These are phyloP conservation scores for Halcyon badia DNA, from an alignment of 2,797 vertebrate genomes.

Conservation along the genomic window DNA sequence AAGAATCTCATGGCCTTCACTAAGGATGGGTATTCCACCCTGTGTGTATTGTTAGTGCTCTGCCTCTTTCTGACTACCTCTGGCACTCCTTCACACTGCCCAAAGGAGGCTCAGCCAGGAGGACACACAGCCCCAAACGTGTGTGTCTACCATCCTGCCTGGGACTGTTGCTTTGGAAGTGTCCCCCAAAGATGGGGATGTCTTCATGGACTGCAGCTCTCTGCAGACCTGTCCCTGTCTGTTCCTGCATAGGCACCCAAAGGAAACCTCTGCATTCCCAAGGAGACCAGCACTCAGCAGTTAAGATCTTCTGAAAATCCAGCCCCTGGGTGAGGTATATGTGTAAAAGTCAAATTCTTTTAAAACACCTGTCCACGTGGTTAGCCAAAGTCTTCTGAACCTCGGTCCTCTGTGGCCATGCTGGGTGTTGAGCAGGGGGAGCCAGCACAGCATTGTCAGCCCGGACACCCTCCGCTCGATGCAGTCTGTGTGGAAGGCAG, in stretches of 20 bases:
- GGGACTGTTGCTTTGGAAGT: not conserved
- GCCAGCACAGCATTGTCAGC: not conserved
- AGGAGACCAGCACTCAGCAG: not conserved
- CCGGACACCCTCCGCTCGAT: fast-evolving
- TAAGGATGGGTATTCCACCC: not conserved
- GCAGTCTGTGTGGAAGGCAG: not conserved
- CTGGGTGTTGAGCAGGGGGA: not conserved
- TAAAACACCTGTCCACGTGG: fast-evolving
- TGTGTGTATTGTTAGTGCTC: not conserved
- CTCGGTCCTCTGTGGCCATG: fast-evolving
- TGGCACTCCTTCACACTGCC: not conserved
- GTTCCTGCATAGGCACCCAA: not conserved
- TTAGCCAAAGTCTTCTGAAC: not conserved
- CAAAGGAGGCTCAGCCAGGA: not conserved
- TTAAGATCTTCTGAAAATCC: not conserved
- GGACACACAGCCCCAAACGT: fast-evolving
- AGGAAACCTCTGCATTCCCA: not conserved
- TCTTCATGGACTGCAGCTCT: not conserved
- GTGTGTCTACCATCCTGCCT: fast-evolving
- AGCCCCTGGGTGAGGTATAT: not conserved
- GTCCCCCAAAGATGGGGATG: not conserved
- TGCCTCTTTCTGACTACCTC: not conserved
- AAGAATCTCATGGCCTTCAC: not conserved
- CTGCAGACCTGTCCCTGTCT: not conserved
- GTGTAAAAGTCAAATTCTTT: not conserved